Percentiles rank a stretch among this genome's conserved stretches.
These are phyloP conservation scores for Apodemia mormo DNA, from an alignment of 2,888 invertebrate genomes.

Conservation along the genomic window DNA sequence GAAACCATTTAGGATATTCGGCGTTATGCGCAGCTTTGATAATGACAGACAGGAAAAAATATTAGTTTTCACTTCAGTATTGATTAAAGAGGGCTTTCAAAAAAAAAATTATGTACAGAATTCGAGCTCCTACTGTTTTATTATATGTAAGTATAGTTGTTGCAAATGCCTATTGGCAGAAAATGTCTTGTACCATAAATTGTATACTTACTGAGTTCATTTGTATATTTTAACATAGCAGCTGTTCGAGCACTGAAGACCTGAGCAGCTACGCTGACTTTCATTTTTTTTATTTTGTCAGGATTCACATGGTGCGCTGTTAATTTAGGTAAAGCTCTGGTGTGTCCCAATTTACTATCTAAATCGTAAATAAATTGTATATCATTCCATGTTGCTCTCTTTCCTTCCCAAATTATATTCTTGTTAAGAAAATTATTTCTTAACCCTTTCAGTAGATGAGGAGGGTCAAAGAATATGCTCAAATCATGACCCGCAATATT, in stretches of 20 bases:
- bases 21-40: no score
- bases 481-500: conserved; percentile 29
- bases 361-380: conserved; percentile 23
- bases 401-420: conserved; percentile 28
- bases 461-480: conserved; percentile 34
- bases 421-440: no score
- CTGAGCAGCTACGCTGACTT: conserved; percentile 26
- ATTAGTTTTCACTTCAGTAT: no score
- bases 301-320: conserved; percentile 22
- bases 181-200: no score
- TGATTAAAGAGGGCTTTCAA: no score
- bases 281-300: conserved; percentile 30
- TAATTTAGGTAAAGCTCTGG: conserved; percentile 26
- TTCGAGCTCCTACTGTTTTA: no score
- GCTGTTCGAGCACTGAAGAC: conserved; percentile 29
- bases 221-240: conserved; percentile 27
- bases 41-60: no score
- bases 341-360: conserved; percentile 29
- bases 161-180: no score
- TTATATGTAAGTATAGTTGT: no score
- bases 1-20: no score
- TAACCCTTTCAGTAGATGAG: conserved; percentile 27
- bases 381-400: conserved; percentile 26
- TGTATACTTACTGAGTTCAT: conserved; percentile 9
- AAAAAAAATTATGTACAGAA: no score